Percentiles rank a stretch among this genome's conserved stretches.
Evolutionary conservation across 2,797 vertebrate genomes (phyloP).

Genomic region (Scolopax bukidnonensis): DNA sequence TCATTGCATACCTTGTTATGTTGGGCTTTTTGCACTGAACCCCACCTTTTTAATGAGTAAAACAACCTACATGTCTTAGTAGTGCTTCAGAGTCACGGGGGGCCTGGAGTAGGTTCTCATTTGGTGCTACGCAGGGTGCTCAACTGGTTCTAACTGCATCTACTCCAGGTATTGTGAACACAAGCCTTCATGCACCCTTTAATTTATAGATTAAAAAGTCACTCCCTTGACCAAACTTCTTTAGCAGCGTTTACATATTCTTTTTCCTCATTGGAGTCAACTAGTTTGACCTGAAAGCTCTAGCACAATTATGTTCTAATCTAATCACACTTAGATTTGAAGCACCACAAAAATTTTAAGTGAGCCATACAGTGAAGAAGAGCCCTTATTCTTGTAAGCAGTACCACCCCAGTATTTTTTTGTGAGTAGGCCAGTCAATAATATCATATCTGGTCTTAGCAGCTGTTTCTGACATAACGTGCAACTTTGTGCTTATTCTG

Average conservation of each 20-base stretch:
- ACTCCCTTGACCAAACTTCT: background rate
- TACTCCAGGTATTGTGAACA: background rate
- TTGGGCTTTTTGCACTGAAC: background rate
- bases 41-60: background rate
- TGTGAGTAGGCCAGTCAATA: background rate
- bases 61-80: background rate
- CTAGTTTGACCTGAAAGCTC: background rate
- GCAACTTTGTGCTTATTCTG: background rate
- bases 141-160: background rate
- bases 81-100: background rate
- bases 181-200: background rate
- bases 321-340: background rate
- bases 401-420: background rate
- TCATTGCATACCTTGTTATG: background rate
- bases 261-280: background rate
- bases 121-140: background rate
- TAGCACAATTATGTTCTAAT: background rate
- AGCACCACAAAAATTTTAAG: background rate
- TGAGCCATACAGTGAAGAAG: background rate
- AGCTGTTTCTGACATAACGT: background rate
- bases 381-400: background rate
- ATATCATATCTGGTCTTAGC: background rate
- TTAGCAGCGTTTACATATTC: background rate
- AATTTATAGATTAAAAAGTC: background rate
- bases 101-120: background rate